These are phyloP conservation scores for Oxytorus armatus DNA, from an alignment of 2,888 invertebrate genomes.

Conservation along the genomic window DNA sequence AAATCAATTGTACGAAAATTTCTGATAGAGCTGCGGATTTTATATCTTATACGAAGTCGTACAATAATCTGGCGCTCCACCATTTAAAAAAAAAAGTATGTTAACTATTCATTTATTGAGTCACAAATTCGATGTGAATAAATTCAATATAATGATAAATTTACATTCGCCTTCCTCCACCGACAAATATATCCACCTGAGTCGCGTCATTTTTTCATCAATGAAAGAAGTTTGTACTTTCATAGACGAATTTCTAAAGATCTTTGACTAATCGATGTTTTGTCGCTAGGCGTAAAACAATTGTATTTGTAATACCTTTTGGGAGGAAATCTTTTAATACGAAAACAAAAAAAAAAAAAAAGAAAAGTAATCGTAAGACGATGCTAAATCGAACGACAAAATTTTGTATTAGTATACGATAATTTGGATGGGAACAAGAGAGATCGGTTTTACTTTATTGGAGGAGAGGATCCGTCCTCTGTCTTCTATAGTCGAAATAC, in stretches of 20 bases:
- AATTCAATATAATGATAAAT: slow-evolving; percentile 43
- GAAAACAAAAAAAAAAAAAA: slow-evolving; percentile 61
- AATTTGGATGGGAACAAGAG: slow-evolving; percentile 26
- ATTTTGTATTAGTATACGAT: slow-evolving; percentile 52
- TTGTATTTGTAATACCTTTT: slow-evolving; percentile 66
- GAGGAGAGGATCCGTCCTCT: slow-evolving; percentile 42
- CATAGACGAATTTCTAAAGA: slow-evolving; percentile 77
- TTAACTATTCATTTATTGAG: slow-evolving; percentile 32
- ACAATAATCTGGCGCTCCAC: slow-evolving; percentile 63
- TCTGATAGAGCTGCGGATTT: slow-evolving; percentile 23
- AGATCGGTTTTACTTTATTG: slow-evolving; percentile 27
- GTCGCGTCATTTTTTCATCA: slow-evolving; percentile 50
- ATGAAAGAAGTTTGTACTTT: slow-evolving; percentile 76
- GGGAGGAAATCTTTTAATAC: slow-evolving; percentile 57
- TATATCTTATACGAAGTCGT: slow-evolving; percentile 54
- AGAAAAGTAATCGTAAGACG: slow-evolving; percentile 62
- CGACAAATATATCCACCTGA: slow-evolving; percentile 38
- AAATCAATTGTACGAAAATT: slow-evolving; percentile 32
- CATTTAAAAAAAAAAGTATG: slow-evolving; percentile 47
- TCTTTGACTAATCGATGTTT: slow-evolving; percentile 72
- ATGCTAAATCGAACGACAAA: slow-evolving; percentile 47
- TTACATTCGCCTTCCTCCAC: slow-evolving; percentile 39
- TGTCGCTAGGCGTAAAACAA: slow-evolving; percentile 67
- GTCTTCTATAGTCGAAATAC: slow-evolving; percentile 30
- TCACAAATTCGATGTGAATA: slow-evolving; percentile 50